Conservation (phyloP, 2,113 vertebrate genomes). For the Otolemur garnettii region DNA sequence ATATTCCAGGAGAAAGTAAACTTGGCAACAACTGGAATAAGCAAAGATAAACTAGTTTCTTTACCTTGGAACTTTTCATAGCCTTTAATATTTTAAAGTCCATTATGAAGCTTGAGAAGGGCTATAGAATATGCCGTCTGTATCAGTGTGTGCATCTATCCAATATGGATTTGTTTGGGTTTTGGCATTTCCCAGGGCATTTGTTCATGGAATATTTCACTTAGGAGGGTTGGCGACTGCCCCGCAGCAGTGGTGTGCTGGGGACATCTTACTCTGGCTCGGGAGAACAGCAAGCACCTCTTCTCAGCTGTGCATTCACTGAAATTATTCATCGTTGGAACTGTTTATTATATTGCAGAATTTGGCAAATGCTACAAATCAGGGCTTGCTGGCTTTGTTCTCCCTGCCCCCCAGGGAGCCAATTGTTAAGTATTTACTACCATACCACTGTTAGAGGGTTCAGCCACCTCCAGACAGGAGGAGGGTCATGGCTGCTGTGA, state of each 20-base stretch:
- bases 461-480: neutral
- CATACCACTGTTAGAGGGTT: neutral
- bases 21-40: neutral
- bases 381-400: neutral
- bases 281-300: neutral
- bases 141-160: neutral
- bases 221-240: neutral
- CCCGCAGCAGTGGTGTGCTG: too few relatives aligned
- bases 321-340: neutral
- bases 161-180: neutral
- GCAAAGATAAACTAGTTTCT: neutral
- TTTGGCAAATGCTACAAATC: neutral
- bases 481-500: neutral
- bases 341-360: neutral
- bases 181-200: neutral
- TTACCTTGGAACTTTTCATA: neutral
- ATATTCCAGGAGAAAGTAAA: neutral
- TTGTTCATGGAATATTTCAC: neutral
- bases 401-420: neutral
- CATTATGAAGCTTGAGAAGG: neutral
- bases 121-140: neutral
- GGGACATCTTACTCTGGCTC: accelerated
- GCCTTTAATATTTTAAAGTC: neutral
- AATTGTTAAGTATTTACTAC: neutral
- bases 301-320: accelerated